Conservation (phyloP, 1,140 invertebrate species). For the Drosophila athabasca region DNA sequence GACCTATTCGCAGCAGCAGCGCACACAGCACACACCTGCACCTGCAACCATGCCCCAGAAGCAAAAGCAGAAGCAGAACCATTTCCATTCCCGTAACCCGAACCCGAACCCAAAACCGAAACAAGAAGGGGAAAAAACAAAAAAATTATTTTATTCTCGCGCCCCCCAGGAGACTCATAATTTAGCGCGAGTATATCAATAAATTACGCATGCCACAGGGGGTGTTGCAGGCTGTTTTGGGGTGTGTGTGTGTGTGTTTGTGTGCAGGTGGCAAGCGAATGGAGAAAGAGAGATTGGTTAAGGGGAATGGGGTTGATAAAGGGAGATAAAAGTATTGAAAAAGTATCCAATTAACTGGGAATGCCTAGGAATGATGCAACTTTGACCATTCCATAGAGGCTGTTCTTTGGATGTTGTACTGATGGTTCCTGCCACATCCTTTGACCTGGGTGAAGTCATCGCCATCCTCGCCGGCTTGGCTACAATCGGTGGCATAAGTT, state of each 20-base stretch:
- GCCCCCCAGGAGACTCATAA: constrained; percentile 76
- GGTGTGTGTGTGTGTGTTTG: neutral
- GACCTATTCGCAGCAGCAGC: constrained; percentile 21
- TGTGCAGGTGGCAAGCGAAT: too few relatives aligned
- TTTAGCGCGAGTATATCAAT: constrained; percentile 79
- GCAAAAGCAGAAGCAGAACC: too few relatives aligned
- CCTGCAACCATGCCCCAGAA: constrained; percentile 51
- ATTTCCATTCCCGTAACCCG: neutral
- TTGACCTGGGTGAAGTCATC: constrained; percentile 20
- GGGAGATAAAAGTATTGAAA: constrained; percentile 47
- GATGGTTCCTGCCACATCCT: neutral
- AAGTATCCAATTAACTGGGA: constrained; percentile 58
- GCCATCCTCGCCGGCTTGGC: constrained; percentile 1
- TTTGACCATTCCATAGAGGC: constrained; percentile 16
- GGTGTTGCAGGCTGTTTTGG: constrained; percentile 3
- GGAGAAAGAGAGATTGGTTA: neutral
- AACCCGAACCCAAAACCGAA: neutral
- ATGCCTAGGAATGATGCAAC: constrained; percentile 51
- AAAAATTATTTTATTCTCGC: constrained; percentile 39
- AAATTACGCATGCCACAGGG: constrained; percentile 72
- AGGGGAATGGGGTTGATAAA: constrained; percentile 27
- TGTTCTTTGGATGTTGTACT: too few relatives aligned
- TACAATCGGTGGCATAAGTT: constrained; percentile 24
- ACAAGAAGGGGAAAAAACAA: constrained; percentile 7
- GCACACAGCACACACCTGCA: constrained; percentile 15